These are phyloP conservation scores for Mamestra configurata DNA, from an alignment of 1,140 invertebrate genomes.

Conservation along the genomic window DNA sequence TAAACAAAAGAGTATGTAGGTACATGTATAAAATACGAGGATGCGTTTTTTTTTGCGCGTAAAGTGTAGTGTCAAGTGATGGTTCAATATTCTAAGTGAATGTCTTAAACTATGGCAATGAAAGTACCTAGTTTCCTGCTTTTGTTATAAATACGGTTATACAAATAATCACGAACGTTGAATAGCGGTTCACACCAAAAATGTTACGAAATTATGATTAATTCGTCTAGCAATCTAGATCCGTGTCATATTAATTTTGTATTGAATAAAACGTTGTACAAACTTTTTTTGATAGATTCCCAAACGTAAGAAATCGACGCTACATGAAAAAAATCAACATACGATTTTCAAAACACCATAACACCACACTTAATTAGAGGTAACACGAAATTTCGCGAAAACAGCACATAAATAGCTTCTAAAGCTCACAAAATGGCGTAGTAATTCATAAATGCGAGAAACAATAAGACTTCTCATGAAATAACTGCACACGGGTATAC, in stretches of 20 bases:
- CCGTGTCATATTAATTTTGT: constrained; percentile 11
- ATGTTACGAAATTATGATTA: constrained; percentile 49
- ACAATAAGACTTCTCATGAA: constrained; percentile 57
- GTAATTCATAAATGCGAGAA: constrained; percentile 54
- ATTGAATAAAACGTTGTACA: constrained; percentile 14
- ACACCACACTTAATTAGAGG: neutral
- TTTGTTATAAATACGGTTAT: constrained; percentile 32
- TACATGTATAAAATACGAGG: too few species aligned
- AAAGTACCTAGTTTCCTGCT: constrained; percentile 11
- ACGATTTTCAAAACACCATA: constrained; percentile 22
- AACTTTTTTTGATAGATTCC: constrained; percentile 24
- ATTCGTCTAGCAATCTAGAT: constrained; percentile 16
- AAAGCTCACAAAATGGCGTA: constrained; percentile 55
- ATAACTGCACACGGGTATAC: constrained; percentile 56
- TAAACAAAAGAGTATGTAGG: too few species aligned
- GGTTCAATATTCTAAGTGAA: neutral
- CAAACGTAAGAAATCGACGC: constrained; percentile 29
- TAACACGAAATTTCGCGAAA: constrained; percentile 14
- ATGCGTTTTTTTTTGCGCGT: constrained; percentile 14
- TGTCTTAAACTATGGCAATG: neutral
- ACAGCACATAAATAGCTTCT: constrained; percentile 28
- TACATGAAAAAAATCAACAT: constrained; percentile 35
- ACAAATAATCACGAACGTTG: constrained; percentile 20
- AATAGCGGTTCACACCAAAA: constrained; percentile 22
- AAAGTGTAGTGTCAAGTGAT: neutral